Base-by-base conservation (phyloP, 2,113 vertebrate species). In the Phalacrocorax pelagicus region DNA sequence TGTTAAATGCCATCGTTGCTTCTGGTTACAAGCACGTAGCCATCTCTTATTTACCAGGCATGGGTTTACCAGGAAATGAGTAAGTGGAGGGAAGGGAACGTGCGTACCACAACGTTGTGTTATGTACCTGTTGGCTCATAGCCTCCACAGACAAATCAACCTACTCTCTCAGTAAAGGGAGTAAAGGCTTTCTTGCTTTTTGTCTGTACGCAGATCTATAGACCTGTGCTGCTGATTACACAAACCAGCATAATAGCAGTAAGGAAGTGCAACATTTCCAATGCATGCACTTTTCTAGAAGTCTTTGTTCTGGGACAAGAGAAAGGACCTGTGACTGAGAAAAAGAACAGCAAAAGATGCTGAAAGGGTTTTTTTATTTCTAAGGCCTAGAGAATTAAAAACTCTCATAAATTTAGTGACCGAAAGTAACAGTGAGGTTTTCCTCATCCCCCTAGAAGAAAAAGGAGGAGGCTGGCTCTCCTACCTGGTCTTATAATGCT, bases 81-180 rank as follows among this genome's bases (percentile, higher is more conserved):
- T 58, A 55, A 49, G 42, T 15, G n/a, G 32, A 79, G 32, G 59
- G n/a, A 59, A 62, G 38, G 70, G 63, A 40, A 61, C 13, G 13
- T 4, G 9, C 3, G 5, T 52, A 2, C 21, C 51, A 4, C 26
- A 36, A 6, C 0, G 0, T 10, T 36, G 6, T 0, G 0, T 73
- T 54, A 10, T 16, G 44, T 70, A 11, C 42, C 15, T 73, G 4
- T 59, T 69, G 58, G 26, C 36, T 46, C 14, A 1, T 36, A 29
- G 34, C 38, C 93, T 79, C 78, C 20, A 0, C 3, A 49, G 69
- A 61, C 32, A 65, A 40, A 24, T 62, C 65, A 36, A 29, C 15
- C 16, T 40, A 15, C 9, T n/a, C n/a, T n/a, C n/a, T 84, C 30
- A 67, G 54, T 69, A 38, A 81, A 49, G 38, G 36, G 32, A 65